Conservation (phyloP, 2,113 vertebrate genomes). For the Planiliza haematocheilus region DNA sequence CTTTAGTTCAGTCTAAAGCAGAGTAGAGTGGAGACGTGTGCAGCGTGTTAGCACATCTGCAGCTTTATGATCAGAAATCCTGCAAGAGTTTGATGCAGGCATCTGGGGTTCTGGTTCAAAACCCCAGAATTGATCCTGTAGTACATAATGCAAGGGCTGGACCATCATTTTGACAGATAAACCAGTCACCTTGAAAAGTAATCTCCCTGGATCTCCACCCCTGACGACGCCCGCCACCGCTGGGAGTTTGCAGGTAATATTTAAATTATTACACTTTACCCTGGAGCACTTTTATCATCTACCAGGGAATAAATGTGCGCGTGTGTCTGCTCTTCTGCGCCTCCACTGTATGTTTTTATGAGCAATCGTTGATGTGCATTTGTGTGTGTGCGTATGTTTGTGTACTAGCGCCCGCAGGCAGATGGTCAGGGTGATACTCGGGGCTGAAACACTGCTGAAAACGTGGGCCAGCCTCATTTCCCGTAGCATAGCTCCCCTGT, state of each 20-base stretch:
- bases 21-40: not conserved
- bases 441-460: slow-evolving; percentile 74
- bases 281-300: slow-evolving; percentile 71
- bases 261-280: slow-evolving; percentile 71
- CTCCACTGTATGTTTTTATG: slow-evolving; percentile 27
- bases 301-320: slow-evolving; percentile 25
- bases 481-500: slow-evolving; percentile 70
- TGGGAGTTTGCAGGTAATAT: slow-evolving; percentile 63
- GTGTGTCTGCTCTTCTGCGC: slow-evolving; percentile 8
- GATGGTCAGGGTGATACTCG: slow-evolving; percentile 76
- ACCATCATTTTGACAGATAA: slow-evolving; percentile 47
- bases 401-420: slow-evolving; percentile 69
- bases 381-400: slow-evolving; percentile 34
- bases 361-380: slow-evolving; percentile 13
- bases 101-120: slow-evolving; percentile 8
- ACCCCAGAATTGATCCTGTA: not conserved
- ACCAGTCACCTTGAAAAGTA: slow-evolving; percentile 65
- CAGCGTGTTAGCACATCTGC: slow-evolving; percentile 30
- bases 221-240: slow-evolving; percentile 11
- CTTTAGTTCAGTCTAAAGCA: slow-evolving; percentile 7
- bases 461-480: slow-evolving; percentile 68
- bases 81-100: slow-evolving; percentile 19
- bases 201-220: slow-evolving; percentile 55
- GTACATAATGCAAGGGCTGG: slow-evolving; percentile 12
- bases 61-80: slow-evolving; percentile 20